These are phyloP conservation scores for Lasioglossum vierecki DNA, from an alignment of 2,888 invertebrate genomes.

Conservation along the genomic window DNA sequence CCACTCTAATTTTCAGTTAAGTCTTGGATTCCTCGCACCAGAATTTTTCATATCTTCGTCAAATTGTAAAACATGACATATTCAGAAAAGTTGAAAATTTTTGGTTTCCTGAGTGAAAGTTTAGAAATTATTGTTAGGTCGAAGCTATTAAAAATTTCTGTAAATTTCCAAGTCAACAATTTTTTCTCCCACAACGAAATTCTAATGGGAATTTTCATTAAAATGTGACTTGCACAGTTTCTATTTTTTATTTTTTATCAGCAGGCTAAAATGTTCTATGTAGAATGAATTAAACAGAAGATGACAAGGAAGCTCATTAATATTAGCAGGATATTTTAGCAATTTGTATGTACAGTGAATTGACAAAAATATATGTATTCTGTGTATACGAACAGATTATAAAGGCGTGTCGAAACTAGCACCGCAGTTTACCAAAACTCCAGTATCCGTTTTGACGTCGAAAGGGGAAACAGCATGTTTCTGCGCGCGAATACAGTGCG, in stretches of 20 bases:
- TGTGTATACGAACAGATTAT: slow-evolving; percentile 63
- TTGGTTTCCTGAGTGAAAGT: too few relatives aligned
- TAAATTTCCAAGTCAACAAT: too few relatives aligned
- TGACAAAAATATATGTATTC: background rate
- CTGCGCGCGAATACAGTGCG: slow-evolving; percentile 85
- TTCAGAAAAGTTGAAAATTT: too few relatives aligned
- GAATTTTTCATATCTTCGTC: too few relatives aligned
- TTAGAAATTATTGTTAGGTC: too few relatives aligned
- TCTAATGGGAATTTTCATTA: background rate
- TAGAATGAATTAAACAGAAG: background rate
- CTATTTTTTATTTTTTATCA: background rate
- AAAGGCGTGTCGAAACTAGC: slow-evolving; percentile 71
- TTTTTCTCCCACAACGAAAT: background rate
- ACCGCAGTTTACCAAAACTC: slow-evolving; percentile 85
- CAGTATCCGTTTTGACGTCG: slow-evolving; percentile 85
- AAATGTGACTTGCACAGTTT: background rate
- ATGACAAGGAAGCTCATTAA: background rate
- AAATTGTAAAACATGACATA: too few relatives aligned
- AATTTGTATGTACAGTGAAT: background rate
- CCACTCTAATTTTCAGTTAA: too few relatives aligned
- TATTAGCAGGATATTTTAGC: background rate
- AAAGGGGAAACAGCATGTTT: slow-evolving; percentile 85
- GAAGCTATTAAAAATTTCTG: background rate
- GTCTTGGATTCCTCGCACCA: too few relatives aligned
- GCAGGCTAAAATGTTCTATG: background rate